These are phyloP conservation scores for Melieria picta DNA, from an alignment of 2,888 invertebrate genomes.

Conservation along the genomic window DNA sequence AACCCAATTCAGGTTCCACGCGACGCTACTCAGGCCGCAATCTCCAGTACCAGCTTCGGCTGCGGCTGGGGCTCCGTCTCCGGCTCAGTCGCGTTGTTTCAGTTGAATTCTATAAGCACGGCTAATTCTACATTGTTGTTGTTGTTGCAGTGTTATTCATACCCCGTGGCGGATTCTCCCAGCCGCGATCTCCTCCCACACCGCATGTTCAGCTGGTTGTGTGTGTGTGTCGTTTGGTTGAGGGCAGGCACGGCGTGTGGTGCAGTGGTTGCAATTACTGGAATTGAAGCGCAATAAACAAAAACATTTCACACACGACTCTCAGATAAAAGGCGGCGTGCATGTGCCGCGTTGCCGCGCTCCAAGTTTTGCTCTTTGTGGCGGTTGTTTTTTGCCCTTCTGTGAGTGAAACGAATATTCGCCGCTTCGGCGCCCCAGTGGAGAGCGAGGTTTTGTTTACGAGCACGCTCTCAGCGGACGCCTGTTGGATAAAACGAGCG, in stretches of 20 bases:
- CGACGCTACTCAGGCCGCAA: neutral
- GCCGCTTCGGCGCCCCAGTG: neutral
- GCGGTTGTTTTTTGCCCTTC: too few species aligned
- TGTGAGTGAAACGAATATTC: too few species aligned
- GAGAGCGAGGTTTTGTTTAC: neutral
- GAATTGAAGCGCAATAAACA: constrained; percentile 28
- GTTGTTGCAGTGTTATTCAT: too few species aligned
- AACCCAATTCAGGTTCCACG: constrained; percentile 20
- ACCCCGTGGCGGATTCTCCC: too few species aligned
- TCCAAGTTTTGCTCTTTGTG: too few species aligned
- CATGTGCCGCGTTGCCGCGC: too few species aligned
- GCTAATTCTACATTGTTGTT: too few species aligned
- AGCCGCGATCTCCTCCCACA: too few species aligned
- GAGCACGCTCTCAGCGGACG: neutral
- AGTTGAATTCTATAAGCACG: too few species aligned
- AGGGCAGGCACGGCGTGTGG: constrained; percentile 9
- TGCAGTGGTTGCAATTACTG: constrained; percentile 22
- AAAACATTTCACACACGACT: constrained; percentile 8
- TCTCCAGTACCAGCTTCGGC: neutral
- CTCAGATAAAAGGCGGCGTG: neutral
- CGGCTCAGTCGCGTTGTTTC: neutral
- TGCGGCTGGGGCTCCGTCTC: neutral
- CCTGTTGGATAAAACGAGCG: neutral
- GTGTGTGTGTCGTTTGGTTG: neutral
- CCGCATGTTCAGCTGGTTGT: neutral